Evolutionary conservation across 1,140 invertebrate species (phyloP).

Genomic region (Drosophila kepulauana): DNA sequence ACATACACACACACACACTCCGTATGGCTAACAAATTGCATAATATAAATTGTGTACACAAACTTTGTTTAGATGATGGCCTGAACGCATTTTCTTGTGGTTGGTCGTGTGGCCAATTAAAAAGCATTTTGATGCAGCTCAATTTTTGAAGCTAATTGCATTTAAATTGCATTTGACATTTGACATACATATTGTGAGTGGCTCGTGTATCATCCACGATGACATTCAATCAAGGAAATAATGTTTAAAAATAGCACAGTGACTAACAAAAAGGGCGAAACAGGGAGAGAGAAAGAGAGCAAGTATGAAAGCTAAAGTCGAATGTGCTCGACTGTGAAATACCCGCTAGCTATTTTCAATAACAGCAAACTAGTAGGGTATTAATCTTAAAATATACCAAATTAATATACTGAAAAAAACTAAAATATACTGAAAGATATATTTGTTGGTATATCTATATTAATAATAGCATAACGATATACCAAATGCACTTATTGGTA

Average conservation of each 20-base stretch:
- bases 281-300: neutral
- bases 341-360: too few species aligned
- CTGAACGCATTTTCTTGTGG: neutral
- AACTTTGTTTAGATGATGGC: too few species aligned
- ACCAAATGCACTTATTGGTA: too few species aligned
- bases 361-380: too few species aligned
- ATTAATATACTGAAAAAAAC: too few species aligned
- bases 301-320: neutral
- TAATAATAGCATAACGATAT: too few species aligned
- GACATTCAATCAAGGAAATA: slow-evolving; percentile 48
- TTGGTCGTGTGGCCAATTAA: slow-evolving; percentile 23
- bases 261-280: slow-evolving; percentile 13
- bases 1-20: too few species aligned
- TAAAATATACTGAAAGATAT: too few species aligned
- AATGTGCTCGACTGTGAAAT: too few species aligned
- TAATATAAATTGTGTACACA: slow-evolving; percentile 49
- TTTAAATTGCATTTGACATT: slow-evolving; percentile 67
- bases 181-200: slow-evolving; percentile 21
- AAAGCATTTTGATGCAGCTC: slow-evolving; percentile 39
- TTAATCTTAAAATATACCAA: too few species aligned
- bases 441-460: too few species aligned
- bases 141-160: slow-evolving; percentile 59
- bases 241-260: slow-evolving; percentile 43
- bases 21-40: slow-evolving; percentile 51
- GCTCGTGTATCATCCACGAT: neutral